Evolutionary conservation across 2,888 invertebrate species (phyloP).

Genomic region (Sceliomorpha sp.): DNA sequence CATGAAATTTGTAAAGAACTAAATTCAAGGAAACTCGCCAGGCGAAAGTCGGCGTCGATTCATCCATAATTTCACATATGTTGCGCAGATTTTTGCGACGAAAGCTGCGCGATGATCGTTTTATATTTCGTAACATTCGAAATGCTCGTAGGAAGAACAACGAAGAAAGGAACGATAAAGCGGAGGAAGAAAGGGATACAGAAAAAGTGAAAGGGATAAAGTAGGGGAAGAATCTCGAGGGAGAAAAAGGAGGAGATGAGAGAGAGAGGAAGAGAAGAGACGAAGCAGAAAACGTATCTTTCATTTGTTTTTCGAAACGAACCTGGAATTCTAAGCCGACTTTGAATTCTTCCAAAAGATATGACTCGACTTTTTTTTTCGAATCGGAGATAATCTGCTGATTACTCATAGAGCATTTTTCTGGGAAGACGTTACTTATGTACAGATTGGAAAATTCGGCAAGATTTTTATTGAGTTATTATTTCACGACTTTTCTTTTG

Average conservation of each 20-base stretch:
- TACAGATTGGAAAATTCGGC: too few species aligned
- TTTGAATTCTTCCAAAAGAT: constrained; percentile 49
- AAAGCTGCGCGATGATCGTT: constrained; percentile 32
- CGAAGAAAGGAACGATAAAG: background rate
- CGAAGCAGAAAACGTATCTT: constrained; percentile 11
- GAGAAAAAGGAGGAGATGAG: constrained; percentile 15
- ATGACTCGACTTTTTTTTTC: constrained; percentile 52
- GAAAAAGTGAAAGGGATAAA: constrained; percentile 20
- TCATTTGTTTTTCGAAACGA: constrained; percentile 21
- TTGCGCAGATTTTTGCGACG: constrained; percentile 52
- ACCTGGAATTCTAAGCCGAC: constrained; percentile 51
- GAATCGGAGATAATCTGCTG: background rate
- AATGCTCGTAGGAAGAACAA: background rate
- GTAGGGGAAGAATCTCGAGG: constrained; percentile 21
- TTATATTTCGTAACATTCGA: constrained; percentile 18
- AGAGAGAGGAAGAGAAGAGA: constrained; percentile 17
- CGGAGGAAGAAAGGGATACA: constrained; percentile 10
- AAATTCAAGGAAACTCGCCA: constrained; percentile 55
- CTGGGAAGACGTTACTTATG: too few species aligned
- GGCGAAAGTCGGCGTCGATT: constrained; percentile 48
- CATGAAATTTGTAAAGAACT: constrained; percentile 46
- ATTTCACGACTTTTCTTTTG: too few species aligned
- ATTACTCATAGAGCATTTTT: too few species aligned
- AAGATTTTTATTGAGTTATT: too few species aligned
- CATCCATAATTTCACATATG: constrained; percentile 56